Conservation (phyloP, 2,113 vertebrate genomes). For the Rhagologus leucostigma region DNA sequence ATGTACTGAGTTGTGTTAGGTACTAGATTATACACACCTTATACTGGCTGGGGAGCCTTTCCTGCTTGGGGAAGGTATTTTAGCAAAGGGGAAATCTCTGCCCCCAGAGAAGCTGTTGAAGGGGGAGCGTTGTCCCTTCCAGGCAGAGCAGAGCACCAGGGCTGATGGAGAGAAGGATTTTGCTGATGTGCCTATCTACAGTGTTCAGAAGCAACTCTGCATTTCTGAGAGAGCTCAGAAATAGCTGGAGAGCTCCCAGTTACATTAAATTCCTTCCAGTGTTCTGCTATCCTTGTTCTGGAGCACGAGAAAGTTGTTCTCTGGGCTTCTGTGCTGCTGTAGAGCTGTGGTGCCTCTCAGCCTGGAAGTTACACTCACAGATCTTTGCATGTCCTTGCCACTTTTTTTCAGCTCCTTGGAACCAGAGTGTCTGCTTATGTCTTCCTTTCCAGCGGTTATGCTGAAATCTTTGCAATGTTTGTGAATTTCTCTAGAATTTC, state of each 20-base stretch:
- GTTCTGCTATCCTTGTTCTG: accelerated
- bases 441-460: background rate
- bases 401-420: background rate
- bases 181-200: background rate
- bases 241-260: background rate
- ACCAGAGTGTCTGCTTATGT: accelerated
- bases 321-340: background rate
- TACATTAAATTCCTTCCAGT: background rate
- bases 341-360: background rate
- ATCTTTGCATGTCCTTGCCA: background rate
- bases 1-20: background rate
- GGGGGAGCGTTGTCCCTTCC: background rate
- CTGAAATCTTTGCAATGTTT: background rate
- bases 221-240: background rate
- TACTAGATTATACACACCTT: background rate
- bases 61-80: background rate
- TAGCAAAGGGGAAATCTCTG: background rate
- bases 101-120: background rate
- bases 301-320: background rate
- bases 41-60: background rate
- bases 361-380: background rate
- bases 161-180: background rate
- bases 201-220: background rate
- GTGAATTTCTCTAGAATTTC: background rate
- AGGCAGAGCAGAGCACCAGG: background rate